phyloP scores from a whole-genome alignment of 2,888 invertebrate genomes.

The Anaspis maculata region DNA sequence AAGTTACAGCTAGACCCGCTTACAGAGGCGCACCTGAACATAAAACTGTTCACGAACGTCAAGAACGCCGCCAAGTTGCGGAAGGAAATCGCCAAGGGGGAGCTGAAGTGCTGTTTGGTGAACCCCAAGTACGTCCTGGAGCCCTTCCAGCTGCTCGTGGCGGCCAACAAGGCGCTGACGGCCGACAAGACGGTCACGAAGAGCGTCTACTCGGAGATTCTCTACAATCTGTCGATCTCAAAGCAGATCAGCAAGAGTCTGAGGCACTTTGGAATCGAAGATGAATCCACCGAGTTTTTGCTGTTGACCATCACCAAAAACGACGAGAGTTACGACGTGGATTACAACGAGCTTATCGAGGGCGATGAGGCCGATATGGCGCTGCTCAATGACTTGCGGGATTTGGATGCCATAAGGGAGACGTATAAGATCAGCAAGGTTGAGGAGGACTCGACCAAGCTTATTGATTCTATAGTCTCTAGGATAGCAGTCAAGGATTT shows the following conservation, averaged over 20 bases:
- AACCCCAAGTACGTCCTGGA: slow-evolving; percentile 54
- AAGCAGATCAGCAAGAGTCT: slow-evolving; percentile 64
- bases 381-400: slow-evolving; percentile 43
- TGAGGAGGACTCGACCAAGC: slow-evolving; percentile 39
- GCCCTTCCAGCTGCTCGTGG: slow-evolving; percentile 54
- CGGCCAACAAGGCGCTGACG: slow-evolving; percentile 58
- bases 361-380: slow-evolving; percentile 48
- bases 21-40: slow-evolving; percentile 23
- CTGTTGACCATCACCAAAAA: slow-evolving; percentile 40
- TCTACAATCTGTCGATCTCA: slow-evolving; percentile 59
- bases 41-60: slow-evolving; percentile 52
- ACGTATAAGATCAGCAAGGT: slow-evolving; percentile 52
- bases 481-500: slow-evolving; percentile 60
- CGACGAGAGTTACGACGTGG: slow-evolving; percentile 25
- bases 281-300: slow-evolving; percentile 43
- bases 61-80: slow-evolving; percentile 49
- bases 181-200: slow-evolving; percentile 53
- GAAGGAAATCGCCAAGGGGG: slow-evolving; percentile 48
- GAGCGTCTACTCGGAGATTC: slow-evolving; percentile 55
- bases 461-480: slow-evolving; percentile 55
- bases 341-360: slow-evolving; percentile 43
- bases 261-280: slow-evolving; percentile 53
- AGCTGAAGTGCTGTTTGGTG: slow-evolving; percentile 52
- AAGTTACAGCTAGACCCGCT: slow-evolving; percentile 26
- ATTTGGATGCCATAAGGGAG: slow-evolving; percentile 47